phyloP scores from a whole-genome alignment of 2,888 invertebrate genomes.

The Drosophila kambysellisi region DNA sequence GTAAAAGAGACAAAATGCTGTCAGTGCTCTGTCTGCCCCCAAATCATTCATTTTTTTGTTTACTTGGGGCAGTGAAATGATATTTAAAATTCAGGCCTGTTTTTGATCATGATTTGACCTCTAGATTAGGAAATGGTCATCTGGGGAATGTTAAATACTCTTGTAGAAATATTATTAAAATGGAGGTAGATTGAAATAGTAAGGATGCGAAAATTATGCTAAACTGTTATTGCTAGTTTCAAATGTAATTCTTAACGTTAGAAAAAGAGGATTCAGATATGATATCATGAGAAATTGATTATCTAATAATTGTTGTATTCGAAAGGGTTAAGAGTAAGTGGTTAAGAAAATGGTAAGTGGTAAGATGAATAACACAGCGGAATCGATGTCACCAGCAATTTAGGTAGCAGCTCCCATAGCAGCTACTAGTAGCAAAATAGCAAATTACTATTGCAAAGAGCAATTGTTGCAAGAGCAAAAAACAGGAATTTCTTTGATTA shows the following conservation, averaged over 20 bases:
- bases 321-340: no score
- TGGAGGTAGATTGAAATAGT: no score
- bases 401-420: neutral
- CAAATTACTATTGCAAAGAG: neutral
- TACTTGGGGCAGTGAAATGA: constrained; percentile 13
- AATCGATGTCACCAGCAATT: neutral
- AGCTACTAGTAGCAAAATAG: no score
- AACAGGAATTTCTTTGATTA: neutral
- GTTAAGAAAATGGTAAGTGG: no score
- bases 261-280: neutral
- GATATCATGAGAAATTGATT: neutral
- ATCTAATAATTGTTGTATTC: no score
- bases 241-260: no score
- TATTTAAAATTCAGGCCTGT: constrained; percentile 1
- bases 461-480: neutral
- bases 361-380: neutral
- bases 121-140: neutral
- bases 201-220: no score
- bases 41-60: constrained; percentile 67
- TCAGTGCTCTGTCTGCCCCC: constrained; percentile 15
- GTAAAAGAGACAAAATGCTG: constrained; percentile 30
- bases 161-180: neutral
- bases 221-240: neutral
- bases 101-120: constrained; percentile 1
- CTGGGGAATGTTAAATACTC: neutral